Evolutionary conservation across 2,113 vertebrate genomes (phyloP).

Genomic region (Gobio gobio): DNA sequence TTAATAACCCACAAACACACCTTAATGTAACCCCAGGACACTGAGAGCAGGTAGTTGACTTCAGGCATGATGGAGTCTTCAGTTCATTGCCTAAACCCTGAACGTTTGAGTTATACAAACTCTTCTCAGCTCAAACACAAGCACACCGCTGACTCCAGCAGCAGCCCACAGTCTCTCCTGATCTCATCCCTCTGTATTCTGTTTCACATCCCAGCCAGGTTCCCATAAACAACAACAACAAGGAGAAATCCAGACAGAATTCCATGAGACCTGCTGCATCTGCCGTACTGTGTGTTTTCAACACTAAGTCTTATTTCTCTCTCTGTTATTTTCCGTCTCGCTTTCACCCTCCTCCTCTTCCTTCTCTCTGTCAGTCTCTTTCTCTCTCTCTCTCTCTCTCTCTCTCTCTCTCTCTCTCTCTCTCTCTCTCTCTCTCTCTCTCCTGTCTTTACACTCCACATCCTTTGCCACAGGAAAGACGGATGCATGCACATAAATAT

Average conservation of each 20-base stretch:
- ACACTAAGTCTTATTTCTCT: neutral
- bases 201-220: conserved; percentile 5
- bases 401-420: neutral
- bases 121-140: conserved; percentile 57
- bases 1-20: conserved; percentile 73
- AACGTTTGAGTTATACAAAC: conserved; percentile 44
- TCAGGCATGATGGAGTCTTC: conserved; percentile 91
- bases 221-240: neutral
- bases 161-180: neutral
- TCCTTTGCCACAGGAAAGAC: conserved; percentile 26
- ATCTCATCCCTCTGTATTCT: neutral
- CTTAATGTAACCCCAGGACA: conserved; percentile 98
- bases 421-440: conserved; percentile 24
- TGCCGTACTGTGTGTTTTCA: neutral
- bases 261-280: conserved; percentile 58
- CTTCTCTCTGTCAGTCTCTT: neutral
- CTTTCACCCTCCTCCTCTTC: conserved; percentile 52
- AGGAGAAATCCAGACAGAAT: conserved; percentile 34
- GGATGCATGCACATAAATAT: conserved; percentile 20
- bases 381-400: neutral
- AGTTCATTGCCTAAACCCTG: conserved; percentile 73
- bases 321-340: conserved; percentile 27
- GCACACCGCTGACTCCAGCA: conserved; percentile 38
- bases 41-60: conserved; percentile 92
- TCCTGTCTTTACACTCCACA: conserved; percentile 15